Evolutionary conservation across 2,797 vertebrate species (phyloP).

Genomic region (Spondyliosoma cantharus): DNA sequence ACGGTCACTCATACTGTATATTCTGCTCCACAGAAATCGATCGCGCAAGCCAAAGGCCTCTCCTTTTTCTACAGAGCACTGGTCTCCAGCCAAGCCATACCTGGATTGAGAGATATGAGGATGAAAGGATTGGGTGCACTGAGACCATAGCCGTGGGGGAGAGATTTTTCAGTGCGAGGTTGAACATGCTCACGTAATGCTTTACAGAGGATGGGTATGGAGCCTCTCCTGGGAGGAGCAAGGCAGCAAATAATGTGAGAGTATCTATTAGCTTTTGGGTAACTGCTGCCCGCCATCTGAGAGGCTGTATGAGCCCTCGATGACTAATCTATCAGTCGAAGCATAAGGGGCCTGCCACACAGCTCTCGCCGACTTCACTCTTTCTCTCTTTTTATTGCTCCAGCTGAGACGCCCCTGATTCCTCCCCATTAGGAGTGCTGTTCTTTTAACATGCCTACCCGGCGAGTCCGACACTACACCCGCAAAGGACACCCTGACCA

Average conservation of each 20-base stretch:
- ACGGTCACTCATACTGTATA: slow-evolving; percentile 75
- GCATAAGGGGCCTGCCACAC: slow-evolving; percentile 57
- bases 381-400: slow-evolving; percentile 20
- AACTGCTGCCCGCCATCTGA: slow-evolving; percentile 63
- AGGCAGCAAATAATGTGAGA: slow-evolving; percentile 70
- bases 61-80: slow-evolving; percentile 67
- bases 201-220: slow-evolving; percentile 71
- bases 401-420: slow-evolving; percentile 55
- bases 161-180: slow-evolving; percentile 69
- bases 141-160: slow-evolving; percentile 74
- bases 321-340: slow-evolving; percentile 68
- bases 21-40: slow-evolving; percentile 78
- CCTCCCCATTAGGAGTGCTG: slow-evolving; percentile 60
- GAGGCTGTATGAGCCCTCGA: slow-evolving; percentile 61
- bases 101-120: slow-evolving; percentile 80
- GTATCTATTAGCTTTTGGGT: slow-evolving; percentile 74
- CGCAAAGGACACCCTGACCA: slow-evolving; percentile 68
- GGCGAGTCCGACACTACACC: slow-evolving; percentile 42
- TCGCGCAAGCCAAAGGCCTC: slow-evolving; percentile 72
- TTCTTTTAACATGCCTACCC: slow-evolving; percentile 62
- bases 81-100: slow-evolving; percentile 78
- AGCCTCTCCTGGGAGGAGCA: slow-evolving; percentile 68
- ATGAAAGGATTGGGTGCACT: slow-evolving; percentile 77
- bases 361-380: slow-evolving; percentile 48
- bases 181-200: slow-evolving; percentile 75